These are phyloP conservation scores for Temnothorax curvispinosus DNA, from an alignment of 1,140 invertebrate genomes.

Conservation along the genomic window DNA sequence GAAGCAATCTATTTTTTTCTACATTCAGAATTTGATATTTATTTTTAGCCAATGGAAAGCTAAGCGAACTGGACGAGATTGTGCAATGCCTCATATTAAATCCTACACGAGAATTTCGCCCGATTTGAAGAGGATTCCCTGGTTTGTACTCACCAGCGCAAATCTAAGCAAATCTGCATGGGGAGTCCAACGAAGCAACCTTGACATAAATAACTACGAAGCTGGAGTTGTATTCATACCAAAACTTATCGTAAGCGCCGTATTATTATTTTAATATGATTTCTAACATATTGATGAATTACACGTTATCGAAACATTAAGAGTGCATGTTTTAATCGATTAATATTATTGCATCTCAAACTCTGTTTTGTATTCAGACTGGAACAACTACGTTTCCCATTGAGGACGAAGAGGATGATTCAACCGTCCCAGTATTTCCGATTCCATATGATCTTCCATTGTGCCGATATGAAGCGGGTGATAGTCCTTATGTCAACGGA, in stretches of 20 bases:
- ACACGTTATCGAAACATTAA: not conserved
- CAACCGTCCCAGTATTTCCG: constrained; percentile 87
- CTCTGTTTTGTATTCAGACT: constrained; percentile 77
- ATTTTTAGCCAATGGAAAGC: constrained; percentile 92
- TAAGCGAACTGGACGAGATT: constrained; percentile 88
- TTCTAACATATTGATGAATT: constrained; percentile 6
- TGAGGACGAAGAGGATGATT: constrained; percentile 77
- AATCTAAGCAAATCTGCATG: constrained; percentile 99
- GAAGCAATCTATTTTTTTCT: not conserved
- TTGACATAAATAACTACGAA: constrained; percentile 95
- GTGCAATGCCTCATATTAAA: constrained; percentile 98
- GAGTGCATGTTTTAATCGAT: not conserved
- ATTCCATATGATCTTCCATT: constrained; percentile 93
- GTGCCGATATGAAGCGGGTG: constrained; percentile 87
- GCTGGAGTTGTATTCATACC: constrained; percentile 96
- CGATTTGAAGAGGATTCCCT: constrained; percentile 88
- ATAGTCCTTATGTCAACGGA: constrained; percentile 87
- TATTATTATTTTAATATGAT: constrained; percentile 67
- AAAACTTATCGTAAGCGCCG: constrained; percentile 90
- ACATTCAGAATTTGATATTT: constrained; percentile 4
- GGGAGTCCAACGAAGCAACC: constrained; percentile 89
- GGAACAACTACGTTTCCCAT: constrained; percentile 81
- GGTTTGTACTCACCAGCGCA: constrained; percentile 96
- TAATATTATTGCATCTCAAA: not conserved
- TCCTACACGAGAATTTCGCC: constrained; percentile 93